A percentile compares a stretch with the other conserved stretches of the same genome.
Evolutionary conservation across 1,140 invertebrate species (phyloP).

Genomic region (Drosophila azteca): DNA sequence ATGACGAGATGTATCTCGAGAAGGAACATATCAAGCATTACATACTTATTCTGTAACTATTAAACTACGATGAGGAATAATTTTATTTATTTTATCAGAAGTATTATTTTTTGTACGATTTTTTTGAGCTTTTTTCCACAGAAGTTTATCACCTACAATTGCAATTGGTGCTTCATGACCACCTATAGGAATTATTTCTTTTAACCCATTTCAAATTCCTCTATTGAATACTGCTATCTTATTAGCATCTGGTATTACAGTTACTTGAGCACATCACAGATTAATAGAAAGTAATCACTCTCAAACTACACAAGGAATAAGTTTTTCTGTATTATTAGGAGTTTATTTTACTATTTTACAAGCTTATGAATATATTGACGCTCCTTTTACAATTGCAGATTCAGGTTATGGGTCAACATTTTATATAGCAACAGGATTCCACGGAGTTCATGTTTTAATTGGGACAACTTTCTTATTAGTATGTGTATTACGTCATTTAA

Average conservation of each 20-base stretch:
- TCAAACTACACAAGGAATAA: slow-evolving; percentile 73
- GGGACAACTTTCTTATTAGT: slow-evolving; percentile 87
- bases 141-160: slow-evolving; percentile 85
- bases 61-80: slow-evolving; percentile 83
- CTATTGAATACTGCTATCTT: slow-evolving; percentile 86
- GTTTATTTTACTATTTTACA: slow-evolving; percentile 84
- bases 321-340: slow-evolving; percentile 85
- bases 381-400: slow-evolving; percentile 87
- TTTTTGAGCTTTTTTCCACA: slow-evolving; percentile 86
- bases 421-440: slow-evolving; percentile 80
- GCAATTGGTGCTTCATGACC: slow-evolving; percentile 87
- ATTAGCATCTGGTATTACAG: slow-evolving; percentile 85
- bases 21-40: slow-evolving; percentile 85
- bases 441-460: slow-evolving; percentile 89
- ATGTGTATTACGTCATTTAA: slow-evolving; percentile 84
- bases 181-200: slow-evolving; percentile 85
- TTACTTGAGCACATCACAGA: slow-evolving; percentile 86
- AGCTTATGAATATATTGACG: slow-evolving; percentile 84
- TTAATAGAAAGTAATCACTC: slow-evolving; percentile 84
- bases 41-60: slow-evolving; percentile 72
- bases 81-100: slow-evolving; percentile 58
- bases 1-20: slow-evolving; percentile 87
- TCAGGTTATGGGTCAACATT: slow-evolving; percentile 87
- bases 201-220: slow-evolving; percentile 86
- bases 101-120: slow-evolving; percentile 40